A percentile compares a stretch with the other conserved stretches of the same genome.
phyloP scores from a whole-genome alignment of 2,888 invertebrate genomes.

The Xestoiulus laeticollis region DNA sequence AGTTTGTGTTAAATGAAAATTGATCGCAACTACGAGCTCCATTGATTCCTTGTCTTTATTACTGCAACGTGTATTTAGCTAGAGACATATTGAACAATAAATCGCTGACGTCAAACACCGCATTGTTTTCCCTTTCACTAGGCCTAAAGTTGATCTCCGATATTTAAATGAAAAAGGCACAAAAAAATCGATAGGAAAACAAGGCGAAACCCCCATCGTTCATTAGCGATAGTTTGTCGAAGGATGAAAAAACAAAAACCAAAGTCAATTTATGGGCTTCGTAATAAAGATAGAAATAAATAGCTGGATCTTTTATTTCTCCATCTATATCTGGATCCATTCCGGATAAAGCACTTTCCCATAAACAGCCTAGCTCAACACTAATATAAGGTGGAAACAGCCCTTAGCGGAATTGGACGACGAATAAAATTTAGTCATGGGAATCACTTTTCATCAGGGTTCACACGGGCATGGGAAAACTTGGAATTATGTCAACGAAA shows the following conservation, averaged over 20 bases:
- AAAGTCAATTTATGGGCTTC: slow-evolving; percentile 22
- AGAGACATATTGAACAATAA: slow-evolving; percentile 34
- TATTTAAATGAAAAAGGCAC: neutral
- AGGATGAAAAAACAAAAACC: neutral
- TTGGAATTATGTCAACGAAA: too few species aligned
- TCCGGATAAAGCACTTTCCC: neutral
- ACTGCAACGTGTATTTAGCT: neutral
- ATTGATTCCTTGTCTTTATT: slow-evolving; percentile 7
- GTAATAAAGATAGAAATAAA: slow-evolving; percentile 37
- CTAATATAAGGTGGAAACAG: neutral
- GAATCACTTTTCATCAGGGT: too few species aligned
- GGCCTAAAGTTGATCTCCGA: neutral
- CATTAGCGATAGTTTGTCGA: slow-evolving; percentile 34
- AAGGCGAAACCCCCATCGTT: neutral
- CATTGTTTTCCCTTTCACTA: neutral
- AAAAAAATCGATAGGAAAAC: neutral
- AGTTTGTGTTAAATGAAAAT: neutral
- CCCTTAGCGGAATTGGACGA: neutral
- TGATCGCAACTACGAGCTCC: neutral
- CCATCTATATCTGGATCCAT: neutral
- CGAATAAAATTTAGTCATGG: too few species aligned
- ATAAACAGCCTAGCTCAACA: neutral
- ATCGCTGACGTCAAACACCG: slow-evolving; percentile 1
- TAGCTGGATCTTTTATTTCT: neutral
- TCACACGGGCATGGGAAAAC: too few species aligned